Evolutionary conservation across 2,888 invertebrate genomes (phyloP).

Genomic region (Calameuta pallipes): DNA sequence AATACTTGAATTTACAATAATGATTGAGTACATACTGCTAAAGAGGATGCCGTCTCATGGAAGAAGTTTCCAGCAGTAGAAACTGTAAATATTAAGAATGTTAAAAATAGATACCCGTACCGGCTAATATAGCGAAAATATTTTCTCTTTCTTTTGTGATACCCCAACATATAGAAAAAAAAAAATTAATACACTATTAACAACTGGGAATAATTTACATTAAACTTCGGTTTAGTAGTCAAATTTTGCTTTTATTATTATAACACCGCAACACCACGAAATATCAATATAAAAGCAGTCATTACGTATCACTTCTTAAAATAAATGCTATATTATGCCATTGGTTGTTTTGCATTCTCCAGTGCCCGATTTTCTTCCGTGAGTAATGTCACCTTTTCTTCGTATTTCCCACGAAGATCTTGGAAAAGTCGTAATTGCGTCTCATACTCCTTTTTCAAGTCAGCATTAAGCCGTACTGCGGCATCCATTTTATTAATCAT

Average conservation of each 20-base stretch:
- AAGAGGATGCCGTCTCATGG: too few species aligned
- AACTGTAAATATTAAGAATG: background rate
- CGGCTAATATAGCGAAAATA: background rate
- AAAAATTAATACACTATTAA: background rate
- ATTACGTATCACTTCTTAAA: background rate
- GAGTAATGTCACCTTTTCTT: slow-evolving; percentile 72
- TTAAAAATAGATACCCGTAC: background rate
- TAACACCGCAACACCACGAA: background rate
- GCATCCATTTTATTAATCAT: slow-evolving; percentile 78
- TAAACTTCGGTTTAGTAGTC: background rate
- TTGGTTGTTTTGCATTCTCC: slow-evolving; percentile 36
- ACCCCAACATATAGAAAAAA: background rate
- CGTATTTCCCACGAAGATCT: slow-evolving; percentile 76
- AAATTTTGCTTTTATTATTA: background rate
- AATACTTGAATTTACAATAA: background rate
- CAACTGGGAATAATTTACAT: background rate
- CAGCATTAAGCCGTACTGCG: slow-evolving; percentile 79
- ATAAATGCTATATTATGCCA: background rate
- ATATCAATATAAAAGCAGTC: background rate
- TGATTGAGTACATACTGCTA: background rate
- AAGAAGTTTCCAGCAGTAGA: too few species aligned
- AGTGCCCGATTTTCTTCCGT: slow-evolving; percentile 68
- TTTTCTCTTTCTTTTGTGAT: background rate
- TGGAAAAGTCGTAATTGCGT: slow-evolving; percentile 80
- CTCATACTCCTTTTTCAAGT: slow-evolving; percentile 82